Conservation (phyloP, 92 coral and sea anemone species). For the Isaurus tuberculatus region DNA sequence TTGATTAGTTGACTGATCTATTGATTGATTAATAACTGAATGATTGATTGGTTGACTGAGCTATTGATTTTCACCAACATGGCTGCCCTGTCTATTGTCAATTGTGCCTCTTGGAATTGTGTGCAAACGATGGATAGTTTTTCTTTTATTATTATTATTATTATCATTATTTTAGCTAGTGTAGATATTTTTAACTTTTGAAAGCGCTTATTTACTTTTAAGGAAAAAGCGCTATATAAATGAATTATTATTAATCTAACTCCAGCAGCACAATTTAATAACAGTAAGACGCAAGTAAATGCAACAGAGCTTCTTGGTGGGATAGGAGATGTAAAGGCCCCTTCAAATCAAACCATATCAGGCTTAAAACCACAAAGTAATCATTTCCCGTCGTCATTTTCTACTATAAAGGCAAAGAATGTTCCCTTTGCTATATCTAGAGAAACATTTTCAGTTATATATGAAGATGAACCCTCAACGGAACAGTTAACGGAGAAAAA, state of each 20-base stretch:
- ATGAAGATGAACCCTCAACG: not conserved
- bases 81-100: too few relatives aligned
- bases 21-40: too few relatives aligned
- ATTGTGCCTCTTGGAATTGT: too few relatives aligned
- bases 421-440: not conserved
- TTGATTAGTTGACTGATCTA: too few relatives aligned
- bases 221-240: too few relatives aligned
- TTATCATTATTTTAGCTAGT: too few relatives aligned
- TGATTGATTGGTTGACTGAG: too few relatives aligned
- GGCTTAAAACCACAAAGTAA: not conserved
- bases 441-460: not conserved
- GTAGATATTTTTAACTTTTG: too few relatives aligned
- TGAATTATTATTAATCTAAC: not conserved
- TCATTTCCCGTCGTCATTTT: not conserved
- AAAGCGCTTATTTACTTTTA: too few relatives aligned
- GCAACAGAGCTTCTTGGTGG: not conserved
- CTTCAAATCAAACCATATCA: not conserved
- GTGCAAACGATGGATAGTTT: too few relatives aligned
- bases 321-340: not conserved
- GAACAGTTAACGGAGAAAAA: not conserved
- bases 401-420: not conserved
- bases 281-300: constrained; percentile 9
- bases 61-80: too few relatives aligned
- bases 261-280: not conserved
- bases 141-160: too few relatives aligned